phyloP scores from a whole-genome alignment of 2,113 vertebrate species.

The Struthio camelus region DNA sequence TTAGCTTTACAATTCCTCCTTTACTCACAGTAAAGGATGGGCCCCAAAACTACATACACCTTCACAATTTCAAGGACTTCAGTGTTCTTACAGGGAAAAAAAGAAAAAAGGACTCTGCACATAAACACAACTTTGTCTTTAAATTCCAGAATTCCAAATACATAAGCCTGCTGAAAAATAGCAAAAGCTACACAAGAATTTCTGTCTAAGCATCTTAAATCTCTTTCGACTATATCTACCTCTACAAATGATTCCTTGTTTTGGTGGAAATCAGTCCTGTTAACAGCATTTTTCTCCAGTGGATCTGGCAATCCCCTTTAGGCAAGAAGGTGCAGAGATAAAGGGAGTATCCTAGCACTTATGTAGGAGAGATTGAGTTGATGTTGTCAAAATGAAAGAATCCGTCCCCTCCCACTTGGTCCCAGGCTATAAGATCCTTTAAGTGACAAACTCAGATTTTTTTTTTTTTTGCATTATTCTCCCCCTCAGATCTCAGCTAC shows the following conservation, averaged over 20 bases:
- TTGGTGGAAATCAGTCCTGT: neutral
- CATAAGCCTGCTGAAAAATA: conserved; percentile 39
- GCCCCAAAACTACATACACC: neutral
- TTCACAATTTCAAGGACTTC: neutral
- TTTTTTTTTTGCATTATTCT: neutral
- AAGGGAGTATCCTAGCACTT: neutral
- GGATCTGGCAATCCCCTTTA: neutral
- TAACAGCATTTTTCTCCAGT: neutral
- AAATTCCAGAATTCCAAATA: neutral
- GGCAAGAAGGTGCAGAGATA: neutral
- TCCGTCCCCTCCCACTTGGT: neutral
- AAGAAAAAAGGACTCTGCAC: neutral
- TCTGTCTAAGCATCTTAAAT: conserved; percentile 22
- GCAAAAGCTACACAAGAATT: conserved; percentile 48
- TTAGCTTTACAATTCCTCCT: neutral
- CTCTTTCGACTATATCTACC: neutral
- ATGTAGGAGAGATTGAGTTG: neutral
- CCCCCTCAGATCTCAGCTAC: neutral
- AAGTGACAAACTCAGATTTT: neutral
- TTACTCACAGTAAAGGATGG: neutral
- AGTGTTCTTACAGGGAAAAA: neutral
- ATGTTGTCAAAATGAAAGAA: neutral
- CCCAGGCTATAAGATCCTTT: neutral
- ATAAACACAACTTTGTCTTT: neutral
- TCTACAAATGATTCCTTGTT: neutral